A percentile compares a stretch with the other conserved stretches of the same genome.
Evolutionary conservation across 2,888 invertebrate genomes (phyloP).

Genomic region (Helleia helle): DNA sequence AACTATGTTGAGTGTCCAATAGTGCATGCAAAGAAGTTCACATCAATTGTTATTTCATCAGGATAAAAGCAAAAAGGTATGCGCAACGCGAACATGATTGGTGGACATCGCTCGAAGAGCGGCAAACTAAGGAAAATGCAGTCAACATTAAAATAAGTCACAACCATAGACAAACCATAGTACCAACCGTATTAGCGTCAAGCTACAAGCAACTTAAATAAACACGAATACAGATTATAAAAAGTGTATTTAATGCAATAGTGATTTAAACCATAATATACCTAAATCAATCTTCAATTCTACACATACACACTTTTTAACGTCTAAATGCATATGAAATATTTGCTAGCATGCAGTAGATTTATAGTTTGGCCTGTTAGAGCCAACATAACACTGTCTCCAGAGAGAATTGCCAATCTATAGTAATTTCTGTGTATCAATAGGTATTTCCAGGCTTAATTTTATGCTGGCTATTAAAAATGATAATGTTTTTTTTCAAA

Average conservation of each 20-base stretch:
- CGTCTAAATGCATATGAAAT: not conserved
- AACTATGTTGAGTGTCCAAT: slow-evolving; percentile 2
- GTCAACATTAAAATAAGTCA: not conserved
- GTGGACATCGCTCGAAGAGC: not conserved
- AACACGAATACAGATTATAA: not conserved
- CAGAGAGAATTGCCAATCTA: too few species aligned
- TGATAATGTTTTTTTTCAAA: too few species aligned
- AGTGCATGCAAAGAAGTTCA: not conserved
- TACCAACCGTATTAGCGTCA: slow-evolving; percentile 1
- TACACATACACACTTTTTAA: not conserved
- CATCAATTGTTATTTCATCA: slow-evolving; percentile 28
- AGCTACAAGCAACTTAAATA: not conserved
- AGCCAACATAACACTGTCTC: too few species aligned
- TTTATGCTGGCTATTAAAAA: too few species aligned
- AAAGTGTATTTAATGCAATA: not conserved
- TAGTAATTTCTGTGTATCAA: too few species aligned
- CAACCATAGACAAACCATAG: not conserved
- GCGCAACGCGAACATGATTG: slow-evolving; percentile 10
- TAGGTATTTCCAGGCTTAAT: too few species aligned
- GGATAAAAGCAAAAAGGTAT: slow-evolving; percentile 27
- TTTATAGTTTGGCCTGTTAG: too few species aligned
- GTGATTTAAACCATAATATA: not conserved
- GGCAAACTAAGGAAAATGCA: too few species aligned
- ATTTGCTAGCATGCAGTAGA: too few species aligned
- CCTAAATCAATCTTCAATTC: not conserved